Evolutionary conservation across 1,140 invertebrate species (phyloP).

Genomic region (Cotesia typhae): DNA sequence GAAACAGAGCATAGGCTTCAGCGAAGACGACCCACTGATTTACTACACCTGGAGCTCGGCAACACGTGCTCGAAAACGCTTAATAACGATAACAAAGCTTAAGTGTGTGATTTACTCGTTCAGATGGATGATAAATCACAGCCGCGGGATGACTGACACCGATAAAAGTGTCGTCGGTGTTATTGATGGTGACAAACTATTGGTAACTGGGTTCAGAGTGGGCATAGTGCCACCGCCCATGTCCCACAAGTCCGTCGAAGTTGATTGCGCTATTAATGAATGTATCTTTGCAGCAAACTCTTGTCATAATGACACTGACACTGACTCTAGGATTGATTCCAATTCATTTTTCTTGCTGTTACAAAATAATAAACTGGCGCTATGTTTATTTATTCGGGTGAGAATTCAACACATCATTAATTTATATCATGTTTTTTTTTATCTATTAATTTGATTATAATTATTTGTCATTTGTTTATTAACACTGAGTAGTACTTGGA

Average conservation of each 20-base stretch:
- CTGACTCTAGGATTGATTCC: conserved; percentile 48
- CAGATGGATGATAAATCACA: conserved; percentile 70
- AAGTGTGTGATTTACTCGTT: conserved; percentile 71
- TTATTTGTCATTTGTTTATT: too few species aligned
- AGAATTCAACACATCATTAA: conserved; percentile 20
- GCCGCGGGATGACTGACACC: conserved; percentile 59
- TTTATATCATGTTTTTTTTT: background rate
- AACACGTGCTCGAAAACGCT: conserved; percentile 45
- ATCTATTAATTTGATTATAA: too few species aligned
- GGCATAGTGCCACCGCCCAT: conserved; percentile 86
- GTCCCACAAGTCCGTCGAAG: conserved; percentile 71
- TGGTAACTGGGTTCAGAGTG: conserved; percentile 78
- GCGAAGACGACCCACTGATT: conserved; percentile 61
- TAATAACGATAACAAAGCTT: conserved; percentile 62
- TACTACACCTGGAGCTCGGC: conserved; percentile 69
- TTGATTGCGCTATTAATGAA: conserved; percentile 69
- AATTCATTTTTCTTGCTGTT: conserved; percentile 59
- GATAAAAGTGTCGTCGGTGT: conserved; percentile 76
- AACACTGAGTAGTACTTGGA: too few species aligned
- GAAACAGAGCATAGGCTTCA: conserved; percentile 76
- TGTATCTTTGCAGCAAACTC: conserved; percentile 68
- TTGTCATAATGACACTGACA: conserved; percentile 35
- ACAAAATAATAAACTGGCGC: conserved; percentile 46
- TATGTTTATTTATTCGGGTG: conserved; percentile 51
- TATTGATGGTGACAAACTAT: conserved; percentile 79